Base-by-base conservation (phyloP, 2,888 invertebrate genomes). In the Phlogophora meticulosa region DNA sequence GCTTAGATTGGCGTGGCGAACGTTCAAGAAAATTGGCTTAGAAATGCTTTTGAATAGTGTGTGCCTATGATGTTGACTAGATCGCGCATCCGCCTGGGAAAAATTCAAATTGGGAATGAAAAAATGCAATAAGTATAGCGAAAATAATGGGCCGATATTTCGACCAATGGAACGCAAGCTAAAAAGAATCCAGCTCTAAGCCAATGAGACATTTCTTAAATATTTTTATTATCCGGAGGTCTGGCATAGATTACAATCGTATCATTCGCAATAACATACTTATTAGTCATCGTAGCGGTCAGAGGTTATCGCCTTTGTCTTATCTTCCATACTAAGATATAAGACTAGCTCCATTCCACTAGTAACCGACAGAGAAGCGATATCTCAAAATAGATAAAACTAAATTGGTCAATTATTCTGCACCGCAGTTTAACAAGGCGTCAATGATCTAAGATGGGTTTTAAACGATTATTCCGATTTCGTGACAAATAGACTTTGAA, bases 401-500 rank as follows among this genome's bases (percentile, higher is more conserved):
- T 46, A 57, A 72, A 76, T 78, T 80, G 72, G 66, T 62, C 81
- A 81, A 69, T 69, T 70, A 78, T 70, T 59, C 55, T 64, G 62
- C 65, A 65, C 67, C 56, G 53, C 49, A 78, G 60, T 78, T 52
- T 55, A 61, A 71, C 58, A 43, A 57, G 46, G 49, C 56, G 61
- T 70, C 69, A 78, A 73, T 65, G 53, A 64, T 69, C 62, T 40
- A 22, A 75, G 61, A 84, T 81, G 77, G 72, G 62, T 78, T 81
- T 77, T 79, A 72, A 84, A 81, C 70, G 70, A 78, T 76, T 65
- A 59, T 61, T 57, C 43, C 70, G 62, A 80, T 82, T 73, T 73
- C 72, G 68, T 75, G 76, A 78, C 82, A 69, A 85, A 86, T 82
- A 70, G 74, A 34, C 65, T 71, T 78, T 63, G 76, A 76, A n/a